Base-by-base conservation (phyloP, 2,113 vertebrate species). In the Stercorarius parasiticus region DNA sequence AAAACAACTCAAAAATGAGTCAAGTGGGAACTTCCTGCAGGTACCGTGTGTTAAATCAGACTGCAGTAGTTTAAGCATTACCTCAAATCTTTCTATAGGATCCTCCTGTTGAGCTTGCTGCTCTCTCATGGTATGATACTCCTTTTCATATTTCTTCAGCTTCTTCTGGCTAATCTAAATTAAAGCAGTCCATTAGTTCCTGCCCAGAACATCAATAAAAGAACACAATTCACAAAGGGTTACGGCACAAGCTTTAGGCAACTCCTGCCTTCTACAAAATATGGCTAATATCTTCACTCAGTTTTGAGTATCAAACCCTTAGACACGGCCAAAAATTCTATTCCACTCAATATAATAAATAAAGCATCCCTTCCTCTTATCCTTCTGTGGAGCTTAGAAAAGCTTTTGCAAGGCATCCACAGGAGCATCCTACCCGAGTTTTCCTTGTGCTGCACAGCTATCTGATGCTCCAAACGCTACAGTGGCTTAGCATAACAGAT, bases 51-150 rank as follows among this genome's bases (percentile, higher is more conserved):
- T 78, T 53, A 61, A 14, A 62, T 17, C 27, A 55, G 79, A 34
- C 25, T 49, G 52, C 11, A 65, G 26, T 25, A 47, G 49, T 36
- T 13, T 13, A 79, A 95, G 5, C 40, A 15, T 96, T 98, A 99
- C 99, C 99, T 99, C 99, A 32, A 98, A 99, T 98, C 99, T 98
- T 97, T 99, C 99, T 12, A 99, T 99, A 40, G 99, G 99, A 34
- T 99, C 99, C 96, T 99, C 99, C 93, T 99, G 99, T 42, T 99
- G 99, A 78, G 99, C 99, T 95, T 99, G 99, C 95, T 99, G 99
- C 94, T 99, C 99, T 71, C 99, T 97, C 97, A 99, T 99, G 91
- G 99, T 98, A 79, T 99, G 99, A 95, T 99, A 99, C 32, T 99
- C 99, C 88, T 99, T 99, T 95, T 99, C 99, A 53, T 98, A 99